Evolutionary conservation across 92 coral and sea anemone genomes (phyloP), one percentile per base, ranked within the genome.

Genomic region (Epizoanthus scotinus): DNA sequence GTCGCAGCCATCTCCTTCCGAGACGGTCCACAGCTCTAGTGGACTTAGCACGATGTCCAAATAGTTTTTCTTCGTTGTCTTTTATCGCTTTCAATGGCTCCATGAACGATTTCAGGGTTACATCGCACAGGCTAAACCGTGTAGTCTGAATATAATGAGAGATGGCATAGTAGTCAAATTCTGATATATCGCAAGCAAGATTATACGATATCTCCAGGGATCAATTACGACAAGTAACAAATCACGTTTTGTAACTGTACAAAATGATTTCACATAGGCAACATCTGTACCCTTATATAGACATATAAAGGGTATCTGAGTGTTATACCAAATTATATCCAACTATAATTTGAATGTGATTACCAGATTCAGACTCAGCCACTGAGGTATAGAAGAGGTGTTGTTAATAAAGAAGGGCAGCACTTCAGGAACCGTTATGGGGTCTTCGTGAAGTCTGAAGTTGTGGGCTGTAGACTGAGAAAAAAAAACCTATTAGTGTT

Each of bases 21-120:
- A 68, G 73, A 68, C 42, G 40, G 25, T 12, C 55, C 8, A 40
- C 19, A 20, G 55, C 56, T 40, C 73, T 68, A 6, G 31, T 40
- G 7, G 73, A 42, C 25, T 68, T 15, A 14, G 56, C 56, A 8
- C 20, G 29, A 17, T 22, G 56, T 8, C 73, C 73, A 68, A 68
- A 68, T 5, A 18, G 17, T 49, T 7, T 40, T 67, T 22, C 38
- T 67, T 36, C 53, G 20, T 9, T 31, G 19, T 67, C 18, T 18
- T 68, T 34, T 68, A 68, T 21, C 31, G 22, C 28, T 68, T 68
- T 42, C 73, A 68, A 40, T 15, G 68, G 68, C 68, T 63, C 31
- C 47, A 20, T 6, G 31, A 68, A 40, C 0, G 31, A 68, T 20
- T 68, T 68, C 7, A 42, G 54, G 18, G 28, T 36, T 25, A 20